Evolutionary conservation across 2,888 invertebrate species (phyloP).

Genomic region (Priocnemis perturbator): DNA sequence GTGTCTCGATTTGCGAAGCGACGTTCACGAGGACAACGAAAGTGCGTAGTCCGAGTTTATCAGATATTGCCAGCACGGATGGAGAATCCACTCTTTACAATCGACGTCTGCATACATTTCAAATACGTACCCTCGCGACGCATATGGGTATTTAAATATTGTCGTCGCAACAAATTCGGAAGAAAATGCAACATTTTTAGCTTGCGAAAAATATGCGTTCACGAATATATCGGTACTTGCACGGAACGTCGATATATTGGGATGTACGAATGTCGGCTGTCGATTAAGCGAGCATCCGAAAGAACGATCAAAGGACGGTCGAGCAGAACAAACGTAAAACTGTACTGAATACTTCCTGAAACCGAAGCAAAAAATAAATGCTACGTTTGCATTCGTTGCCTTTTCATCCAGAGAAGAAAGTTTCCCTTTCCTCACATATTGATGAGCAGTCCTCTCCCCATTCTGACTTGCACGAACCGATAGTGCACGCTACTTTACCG

Average conservation of each 20-base stretch:
- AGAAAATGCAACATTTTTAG: constrained; percentile 15
- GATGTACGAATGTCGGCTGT: constrained; percentile 43
- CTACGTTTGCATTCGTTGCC: background rate
- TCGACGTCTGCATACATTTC: too few relatives aligned
- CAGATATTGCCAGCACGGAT: too few relatives aligned
- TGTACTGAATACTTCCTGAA: constrained; percentile 20
- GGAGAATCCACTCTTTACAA: too few relatives aligned
- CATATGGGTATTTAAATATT: too few relatives aligned
- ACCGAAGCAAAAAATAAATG: background rate
- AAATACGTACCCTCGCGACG: too few relatives aligned
- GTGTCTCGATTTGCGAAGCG: too few relatives aligned
- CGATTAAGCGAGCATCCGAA: constrained; percentile 40
- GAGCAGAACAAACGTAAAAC: constrained; percentile 22
- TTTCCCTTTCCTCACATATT: background rate
- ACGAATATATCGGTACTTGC: constrained; percentile 23
- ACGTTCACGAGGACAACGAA: too few relatives aligned
- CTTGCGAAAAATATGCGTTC: constrained; percentile 30
- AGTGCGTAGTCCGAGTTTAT: too few relatives aligned
- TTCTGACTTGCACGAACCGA: too few relatives aligned
- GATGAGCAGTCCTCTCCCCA: background rate
- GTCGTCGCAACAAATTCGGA: too few relatives aligned
- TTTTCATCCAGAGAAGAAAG: background rate
- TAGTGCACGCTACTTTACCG: too few relatives aligned
- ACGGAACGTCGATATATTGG: background rate
- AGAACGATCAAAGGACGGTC: constrained; percentile 35